Base-by-base conservation (phyloP, 2,888 invertebrate species). In the Macropis europaea region DNA sequence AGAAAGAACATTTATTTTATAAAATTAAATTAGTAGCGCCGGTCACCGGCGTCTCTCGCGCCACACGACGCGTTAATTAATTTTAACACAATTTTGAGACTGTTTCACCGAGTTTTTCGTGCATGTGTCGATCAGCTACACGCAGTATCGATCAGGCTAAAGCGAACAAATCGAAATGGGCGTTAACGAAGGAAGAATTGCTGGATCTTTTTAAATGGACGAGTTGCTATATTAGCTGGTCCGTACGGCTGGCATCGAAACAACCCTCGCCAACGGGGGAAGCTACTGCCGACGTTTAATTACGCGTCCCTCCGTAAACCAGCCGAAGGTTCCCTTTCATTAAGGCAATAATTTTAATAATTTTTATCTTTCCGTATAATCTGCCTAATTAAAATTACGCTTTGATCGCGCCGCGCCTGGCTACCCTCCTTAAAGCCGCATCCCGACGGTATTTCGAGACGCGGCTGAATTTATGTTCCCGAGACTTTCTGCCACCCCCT, bases 271-370 rank as follows among this genome's bases (percentile, higher is more conserved):
- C 40, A 45, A 28, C 48, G 48, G 73, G 73, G 78, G 76, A 72
- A 77, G 79, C 78, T 73, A 78, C 75, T 76, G 69, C 81, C 75
- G 82, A 82, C 88, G 87, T 89, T 90, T 89, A 90, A 90, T 90
- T 90, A 90, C 88, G 87, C 86, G 82, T 82, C 86, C 86, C 85
- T 81, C 81, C 81, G 79, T 83, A 77, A 77, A 75, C 74, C 81
- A 79, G 69, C 66, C 82, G 82, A 73, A 82, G 81, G 83, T 85
- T 87, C 86, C 89, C 89, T 90, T 90, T 89, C 88, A 89, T 89
- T 89, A 90, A 87, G 87, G 89, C 88, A 89, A 90, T 90, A 90
- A 90, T 89, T 89, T 90, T 90, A 88, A 89, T 90, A 89, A 90
- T 90, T 90, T 90, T 90, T 90, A 90, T 90, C 89, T 89, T 87